A percentile compares a stretch with the other conserved stretches of the same genome.
phyloP scores from a whole-genome alignment of 2,888 invertebrate species.

The Leptopilina syphax region DNA sequence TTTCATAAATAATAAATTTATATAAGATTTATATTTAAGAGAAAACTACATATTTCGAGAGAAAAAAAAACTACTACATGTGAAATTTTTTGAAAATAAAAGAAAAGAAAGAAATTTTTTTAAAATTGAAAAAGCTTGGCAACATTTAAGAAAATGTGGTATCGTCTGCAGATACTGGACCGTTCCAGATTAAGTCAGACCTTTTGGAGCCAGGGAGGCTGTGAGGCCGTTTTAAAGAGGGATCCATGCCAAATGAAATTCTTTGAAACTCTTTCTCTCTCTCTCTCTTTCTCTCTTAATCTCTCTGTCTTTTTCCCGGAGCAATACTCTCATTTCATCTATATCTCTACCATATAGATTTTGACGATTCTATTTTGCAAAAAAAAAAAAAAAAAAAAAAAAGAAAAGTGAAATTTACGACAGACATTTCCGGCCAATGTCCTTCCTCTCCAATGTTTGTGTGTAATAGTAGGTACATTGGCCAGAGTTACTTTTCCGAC shows the following conservation, averaged over 20 bases:
- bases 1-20: too few relatives aligned
- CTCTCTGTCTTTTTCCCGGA: too few relatives aligned
- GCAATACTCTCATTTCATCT: too few relatives aligned
- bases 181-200: slow-evolving; percentile 13
- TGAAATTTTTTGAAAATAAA: too few relatives aligned
- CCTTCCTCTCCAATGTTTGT: background rate
- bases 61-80: too few relatives aligned
- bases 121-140: slow-evolving; percentile 28
- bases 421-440: slow-evolving; percentile 51
- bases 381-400: background rate
- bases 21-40: too few relatives aligned
- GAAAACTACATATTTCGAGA: too few relatives aligned
- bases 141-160: background rate
- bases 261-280: background rate
- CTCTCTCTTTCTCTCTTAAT: too few relatives aligned
- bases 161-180: background rate
- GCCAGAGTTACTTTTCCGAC: slow-evolving; percentile 44
- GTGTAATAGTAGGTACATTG: slow-evolving; percentile 46
- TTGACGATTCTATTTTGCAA: slow-evolving; percentile 18
- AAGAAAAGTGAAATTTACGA: slow-evolving; percentile 54
- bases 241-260: slow-evolving; percentile 48
- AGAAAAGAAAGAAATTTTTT: too few relatives aligned
- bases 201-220: slow-evolving; percentile 24
- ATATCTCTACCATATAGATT: background rate
- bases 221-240: background rate